Percentiles rank a stretch among this genome's conserved stretches.
phyloP scores from a whole-genome alignment of 2,888 invertebrate species.

The Nephrotoma guestfalica region DNA sequence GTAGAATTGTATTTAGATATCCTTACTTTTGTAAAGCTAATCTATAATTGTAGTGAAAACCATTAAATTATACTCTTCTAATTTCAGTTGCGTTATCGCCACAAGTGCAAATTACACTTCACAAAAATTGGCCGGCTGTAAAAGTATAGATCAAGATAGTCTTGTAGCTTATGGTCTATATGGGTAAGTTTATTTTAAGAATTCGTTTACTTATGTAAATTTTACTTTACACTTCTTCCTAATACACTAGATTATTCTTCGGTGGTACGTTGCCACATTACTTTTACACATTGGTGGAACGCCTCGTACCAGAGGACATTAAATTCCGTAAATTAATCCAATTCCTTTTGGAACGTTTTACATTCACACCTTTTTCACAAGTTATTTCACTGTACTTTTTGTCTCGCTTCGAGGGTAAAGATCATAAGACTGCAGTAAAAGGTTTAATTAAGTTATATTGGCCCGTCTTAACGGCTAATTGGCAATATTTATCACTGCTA shows the following conservation, averaged over 20 bases:
- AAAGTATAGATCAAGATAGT: constrained; percentile 46
- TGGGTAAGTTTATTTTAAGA: constrained; percentile 40
- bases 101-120: constrained; percentile 57
- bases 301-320: constrained; percentile 41
- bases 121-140: constrained; percentile 52
- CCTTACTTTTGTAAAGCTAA: too few species aligned
- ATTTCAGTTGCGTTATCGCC: constrained; percentile 52
- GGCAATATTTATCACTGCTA: constrained; percentile 60
- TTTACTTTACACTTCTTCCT: background rate
- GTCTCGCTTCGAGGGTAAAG: constrained; percentile 61
- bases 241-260: constrained; percentile 46
- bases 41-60: background rate
- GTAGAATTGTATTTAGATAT: too few species aligned
- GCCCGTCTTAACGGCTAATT: constrained; percentile 53
- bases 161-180: constrained; percentile 58
- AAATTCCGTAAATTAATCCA: constrained; percentile 40
- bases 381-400: constrained; percentile 58
- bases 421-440: constrained; percentile 45
- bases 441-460: constrained; percentile 49
- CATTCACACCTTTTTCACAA: constrained; percentile 58
- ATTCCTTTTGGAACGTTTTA: constrained; percentile 52
- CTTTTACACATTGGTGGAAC: constrained; percentile 52
- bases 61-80: background rate
- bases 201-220: background rate
- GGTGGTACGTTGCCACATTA: constrained; percentile 68